Percentiles rank a stretch among this genome's conserved stretches.
Conservation (phyloP, 1,140 invertebrate genomes). For the Bombus polaris region DNA sequence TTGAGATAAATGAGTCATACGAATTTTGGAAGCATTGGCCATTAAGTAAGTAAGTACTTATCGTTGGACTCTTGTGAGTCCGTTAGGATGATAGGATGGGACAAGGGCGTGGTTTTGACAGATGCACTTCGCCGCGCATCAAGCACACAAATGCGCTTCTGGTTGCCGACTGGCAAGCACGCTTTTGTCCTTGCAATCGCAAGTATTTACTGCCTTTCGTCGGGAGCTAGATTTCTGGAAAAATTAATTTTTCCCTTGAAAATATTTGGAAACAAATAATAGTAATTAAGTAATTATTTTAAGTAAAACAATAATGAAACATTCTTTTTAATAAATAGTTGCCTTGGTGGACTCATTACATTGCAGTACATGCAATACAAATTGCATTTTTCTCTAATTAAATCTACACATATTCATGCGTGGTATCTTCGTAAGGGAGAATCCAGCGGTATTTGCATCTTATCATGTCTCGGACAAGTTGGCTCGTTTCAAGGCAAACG, state of each 20-base stretch:
- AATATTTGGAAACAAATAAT: too few species aligned
- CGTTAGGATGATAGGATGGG: conserved; percentile 38
- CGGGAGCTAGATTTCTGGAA: background rate
- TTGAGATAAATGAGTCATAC: background rate
- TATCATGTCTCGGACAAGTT: conserved; percentile 54
- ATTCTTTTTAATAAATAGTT: background rate
- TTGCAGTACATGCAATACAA: background rate
- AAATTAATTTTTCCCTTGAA: background rate
- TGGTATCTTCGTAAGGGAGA: conserved; percentile 36
- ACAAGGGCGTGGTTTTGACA: conserved; percentile 80
- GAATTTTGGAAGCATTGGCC: background rate
- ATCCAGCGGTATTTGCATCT: conserved; percentile 52
- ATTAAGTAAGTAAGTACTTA: background rate
- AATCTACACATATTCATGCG: background rate
- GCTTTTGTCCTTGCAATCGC: background rate
- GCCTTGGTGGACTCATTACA: background rate
- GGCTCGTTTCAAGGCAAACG: conserved; percentile 55
- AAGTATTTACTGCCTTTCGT: background rate
- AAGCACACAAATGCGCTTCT: conserved; percentile 34
- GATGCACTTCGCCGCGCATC: conserved; percentile 65
- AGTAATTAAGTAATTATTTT: too few species aligned
- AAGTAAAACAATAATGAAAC: too few species aligned
- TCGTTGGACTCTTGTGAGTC: background rate
- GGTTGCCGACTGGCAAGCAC: conserved; percentile 14
- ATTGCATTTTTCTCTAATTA: conserved; percentile 5